phyloP scores from a whole-genome alignment of 2,888 invertebrate genomes.

The Cryptosula pallasiana region DNA sequence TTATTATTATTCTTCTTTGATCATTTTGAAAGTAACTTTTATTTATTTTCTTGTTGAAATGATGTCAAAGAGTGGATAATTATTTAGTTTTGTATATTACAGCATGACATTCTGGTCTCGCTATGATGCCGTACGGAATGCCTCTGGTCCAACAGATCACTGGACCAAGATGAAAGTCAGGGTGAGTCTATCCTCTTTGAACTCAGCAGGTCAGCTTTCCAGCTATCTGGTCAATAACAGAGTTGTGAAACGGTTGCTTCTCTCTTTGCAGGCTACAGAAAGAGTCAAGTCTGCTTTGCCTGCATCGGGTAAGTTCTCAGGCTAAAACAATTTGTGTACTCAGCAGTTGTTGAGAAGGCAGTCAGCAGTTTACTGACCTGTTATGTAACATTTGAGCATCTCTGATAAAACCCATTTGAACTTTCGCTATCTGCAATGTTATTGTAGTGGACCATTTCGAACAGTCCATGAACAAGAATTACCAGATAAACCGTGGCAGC shows the following conservation, averaged over 20 bases:
- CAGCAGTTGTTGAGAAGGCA: too few species aligned
- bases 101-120: constrained; percentile 45
- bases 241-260: neutral
- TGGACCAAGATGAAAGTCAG: constrained; percentile 42
- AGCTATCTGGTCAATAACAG: neutral
- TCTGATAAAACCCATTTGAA: too few species aligned
- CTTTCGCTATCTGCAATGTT: neutral
- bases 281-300: constrained; percentile 13
- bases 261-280: constrained; percentile 9
- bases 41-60: neutral
- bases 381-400: too few species aligned
- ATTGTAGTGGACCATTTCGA: constrained; percentile 15
- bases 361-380: too few species aligned
- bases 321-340: too few species aligned
- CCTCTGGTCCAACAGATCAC: constrained; percentile 39
- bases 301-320: neutral
- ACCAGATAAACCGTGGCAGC: constrained; percentile 28
- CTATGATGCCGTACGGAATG: constrained; percentile 36
- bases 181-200: constrained; percentile 30
- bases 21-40: too few species aligned
- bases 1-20: too few species aligned
- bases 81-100: constrained; percentile 26
- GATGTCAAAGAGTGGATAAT: neutral
- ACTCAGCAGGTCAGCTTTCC: neutral
- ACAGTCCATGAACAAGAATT: neutral